Evolutionary conservation across 2,797 vertebrate species (phyloP).

Genomic region (Acipenser ruthenus): DNA sequence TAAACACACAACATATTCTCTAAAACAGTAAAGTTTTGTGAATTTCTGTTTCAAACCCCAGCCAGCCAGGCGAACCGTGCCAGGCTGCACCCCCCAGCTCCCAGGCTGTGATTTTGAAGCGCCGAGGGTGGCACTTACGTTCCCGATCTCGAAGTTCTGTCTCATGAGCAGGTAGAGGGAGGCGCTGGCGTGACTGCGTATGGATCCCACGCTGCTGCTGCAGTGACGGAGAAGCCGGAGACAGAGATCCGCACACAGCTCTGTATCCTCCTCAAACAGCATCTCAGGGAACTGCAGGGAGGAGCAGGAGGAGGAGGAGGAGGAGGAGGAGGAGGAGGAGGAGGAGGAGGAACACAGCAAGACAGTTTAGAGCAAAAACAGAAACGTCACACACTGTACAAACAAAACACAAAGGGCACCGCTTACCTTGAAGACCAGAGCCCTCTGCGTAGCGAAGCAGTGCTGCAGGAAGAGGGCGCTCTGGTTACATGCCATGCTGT

Average conservation of each 20-base stretch:
- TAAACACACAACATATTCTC: too few species aligned
- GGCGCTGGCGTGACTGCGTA: conserved; percentile 79
- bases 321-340: neutral
- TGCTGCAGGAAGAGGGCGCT: conserved; percentile 84
- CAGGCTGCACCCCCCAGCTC: too few species aligned
- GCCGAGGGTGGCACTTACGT: conserved; percentile 49
- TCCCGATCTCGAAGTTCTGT: conserved; percentile 89
- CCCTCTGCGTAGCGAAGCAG: conserved; percentile 81
- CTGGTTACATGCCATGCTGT: conserved; percentile 81
- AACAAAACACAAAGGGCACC: neutral
- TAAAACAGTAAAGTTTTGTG: too few species aligned
- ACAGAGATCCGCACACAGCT: conserved; percentile 84
- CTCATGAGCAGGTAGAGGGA: conserved; percentile 91
- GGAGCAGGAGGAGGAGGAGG: too few species aligned
- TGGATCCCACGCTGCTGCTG: conserved; percentile 67
- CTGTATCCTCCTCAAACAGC: conserved; percentile 87
- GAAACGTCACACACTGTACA: neutral
- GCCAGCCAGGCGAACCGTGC: too few species aligned
- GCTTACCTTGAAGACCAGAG: conserved; percentile 77
- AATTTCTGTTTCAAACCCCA: too few species aligned
- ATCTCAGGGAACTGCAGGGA: conserved; percentile 77
- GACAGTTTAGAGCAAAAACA: neutral
- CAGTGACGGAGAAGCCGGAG: conserved; percentile 81
- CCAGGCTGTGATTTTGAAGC: neutral
- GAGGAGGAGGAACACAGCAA: neutral